Evolutionary conservation across 1,140 invertebrate species (phyloP).

Genomic region (Lithobius niger): DNA sequence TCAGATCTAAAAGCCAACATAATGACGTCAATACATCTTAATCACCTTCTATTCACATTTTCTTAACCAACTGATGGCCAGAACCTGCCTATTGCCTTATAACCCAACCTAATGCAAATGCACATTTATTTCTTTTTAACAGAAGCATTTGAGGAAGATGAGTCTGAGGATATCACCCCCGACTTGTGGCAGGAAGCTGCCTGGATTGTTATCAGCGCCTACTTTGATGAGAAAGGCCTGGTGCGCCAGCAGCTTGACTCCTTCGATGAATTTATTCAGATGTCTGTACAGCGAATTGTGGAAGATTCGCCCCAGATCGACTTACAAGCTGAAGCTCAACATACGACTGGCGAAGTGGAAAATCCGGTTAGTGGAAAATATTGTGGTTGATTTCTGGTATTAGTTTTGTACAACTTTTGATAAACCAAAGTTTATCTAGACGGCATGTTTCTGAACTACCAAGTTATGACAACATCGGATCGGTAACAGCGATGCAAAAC

Average conservation of each 20-base stretch:
- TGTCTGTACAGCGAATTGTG: conserved; percentile 97
- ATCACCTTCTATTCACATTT: too few relatives aligned
- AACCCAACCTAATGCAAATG: too few relatives aligned
- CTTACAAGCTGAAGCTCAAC: conserved; percentile 92
- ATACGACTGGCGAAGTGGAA: conserved; percentile 81
- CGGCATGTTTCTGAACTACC: too few relatives aligned
- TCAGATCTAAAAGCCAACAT: too few relatives aligned
- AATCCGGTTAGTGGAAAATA: conserved; percentile 58
- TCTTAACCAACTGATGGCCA: too few relatives aligned
- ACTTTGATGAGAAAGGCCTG: conserved; percentile 97
- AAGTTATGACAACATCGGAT: too few relatives aligned
- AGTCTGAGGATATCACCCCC: conserved; percentile 78
- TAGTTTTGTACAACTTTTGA: too few relatives aligned
- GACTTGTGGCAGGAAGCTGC: conserved; percentile 99
- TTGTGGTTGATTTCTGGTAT: too few relatives aligned
- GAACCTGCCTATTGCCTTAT: too few relatives aligned
- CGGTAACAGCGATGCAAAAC: too few relatives aligned
- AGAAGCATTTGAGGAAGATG: conserved; percentile 35
- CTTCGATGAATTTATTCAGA: conserved; percentile 99
- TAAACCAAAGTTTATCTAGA: too few relatives aligned
- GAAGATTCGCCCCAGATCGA: conserved; percentile 97
- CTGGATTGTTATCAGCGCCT: conserved; percentile 98
- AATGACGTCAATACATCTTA: too few relatives aligned
- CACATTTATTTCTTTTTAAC: conserved; percentile 4
- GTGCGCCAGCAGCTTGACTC: conserved; percentile 97